phyloP scores from a whole-genome alignment of 2,888 invertebrate genomes.

The Mystacides longicornis region DNA sequence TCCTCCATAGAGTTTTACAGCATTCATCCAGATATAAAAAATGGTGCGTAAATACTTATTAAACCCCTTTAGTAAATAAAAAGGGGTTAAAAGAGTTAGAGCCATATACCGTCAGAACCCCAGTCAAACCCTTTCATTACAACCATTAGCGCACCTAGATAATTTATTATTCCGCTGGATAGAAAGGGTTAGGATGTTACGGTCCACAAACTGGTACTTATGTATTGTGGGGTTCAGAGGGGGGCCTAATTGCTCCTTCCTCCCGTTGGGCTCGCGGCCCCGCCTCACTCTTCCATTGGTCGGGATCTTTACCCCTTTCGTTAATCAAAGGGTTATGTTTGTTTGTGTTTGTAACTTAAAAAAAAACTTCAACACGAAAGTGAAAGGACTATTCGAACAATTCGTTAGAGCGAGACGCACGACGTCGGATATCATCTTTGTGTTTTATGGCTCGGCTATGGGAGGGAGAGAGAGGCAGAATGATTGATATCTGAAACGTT shows the following conservation, averaged over 20 bases:
- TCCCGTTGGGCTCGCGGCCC: slow-evolving; percentile 30
- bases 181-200: slow-evolving; percentile 17
- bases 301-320: slow-evolving; percentile 34
- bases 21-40: too few relatives aligned
- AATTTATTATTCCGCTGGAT: slow-evolving; percentile 20
- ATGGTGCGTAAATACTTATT: too few relatives aligned
- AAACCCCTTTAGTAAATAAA: too few relatives aligned
- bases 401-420: background rate
- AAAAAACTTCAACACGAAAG: background rate
- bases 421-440: background rate
- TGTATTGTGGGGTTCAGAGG: background rate
- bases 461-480: background rate
- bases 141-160: slow-evolving; percentile 16
- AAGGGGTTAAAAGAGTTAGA: slow-evolving; percentile 4
- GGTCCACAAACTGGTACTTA: background rate
- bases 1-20: too few relatives aligned
- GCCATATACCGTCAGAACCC: slow-evolving; percentile 5
- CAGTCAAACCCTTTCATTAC: slow-evolving; percentile 15
- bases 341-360: slow-evolving; percentile 5
- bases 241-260: slow-evolving; percentile 22
- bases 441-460: background rate
- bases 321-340: slow-evolving; percentile 31
- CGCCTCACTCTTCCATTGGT: slow-evolving; percentile 43
- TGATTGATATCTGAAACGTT: background rate
- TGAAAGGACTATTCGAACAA: background rate